Evolutionary conservation across 2,113 vertebrate genomes (phyloP).

Genomic region (Mastomys natalensis): DNA sequence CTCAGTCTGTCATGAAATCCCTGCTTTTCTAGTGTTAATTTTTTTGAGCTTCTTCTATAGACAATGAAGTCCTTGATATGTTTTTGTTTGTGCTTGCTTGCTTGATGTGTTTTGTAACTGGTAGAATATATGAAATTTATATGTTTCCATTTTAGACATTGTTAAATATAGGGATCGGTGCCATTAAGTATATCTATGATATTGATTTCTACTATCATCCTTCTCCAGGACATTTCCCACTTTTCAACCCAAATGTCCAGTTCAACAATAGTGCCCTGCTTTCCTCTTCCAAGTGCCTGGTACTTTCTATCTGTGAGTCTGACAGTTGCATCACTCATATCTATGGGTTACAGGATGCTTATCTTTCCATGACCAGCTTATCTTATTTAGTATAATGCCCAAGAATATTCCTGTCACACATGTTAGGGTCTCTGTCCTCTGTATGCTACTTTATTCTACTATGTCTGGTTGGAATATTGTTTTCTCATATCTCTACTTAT

Average conservation of each 20-base stretch:
- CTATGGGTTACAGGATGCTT: background rate
- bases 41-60: background rate
- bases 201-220: background rate
- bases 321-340: background rate
- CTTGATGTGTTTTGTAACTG: background rate
- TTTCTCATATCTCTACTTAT: background rate
- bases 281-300: background rate
- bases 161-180: background rate
- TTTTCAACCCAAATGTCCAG: background rate
- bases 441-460: background rate
- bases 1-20: background rate
- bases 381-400: background rate
- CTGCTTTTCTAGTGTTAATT: background rate
- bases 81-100: background rate
- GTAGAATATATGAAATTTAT: background rate
- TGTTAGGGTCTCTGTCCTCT: background rate
- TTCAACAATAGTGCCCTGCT: background rate
- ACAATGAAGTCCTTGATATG: background rate
- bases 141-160: background rate
- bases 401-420: background rate
- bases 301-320: background rate
- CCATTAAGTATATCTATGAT: background rate
- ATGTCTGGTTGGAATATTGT: too few species aligned
- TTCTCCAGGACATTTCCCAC: background rate
- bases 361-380: background rate